Evolutionary conservation across 2,888 invertebrate genomes (phyloP), one percentile per base, ranked within the genome.

Genomic region (Scaptomyza reducta): DNA sequence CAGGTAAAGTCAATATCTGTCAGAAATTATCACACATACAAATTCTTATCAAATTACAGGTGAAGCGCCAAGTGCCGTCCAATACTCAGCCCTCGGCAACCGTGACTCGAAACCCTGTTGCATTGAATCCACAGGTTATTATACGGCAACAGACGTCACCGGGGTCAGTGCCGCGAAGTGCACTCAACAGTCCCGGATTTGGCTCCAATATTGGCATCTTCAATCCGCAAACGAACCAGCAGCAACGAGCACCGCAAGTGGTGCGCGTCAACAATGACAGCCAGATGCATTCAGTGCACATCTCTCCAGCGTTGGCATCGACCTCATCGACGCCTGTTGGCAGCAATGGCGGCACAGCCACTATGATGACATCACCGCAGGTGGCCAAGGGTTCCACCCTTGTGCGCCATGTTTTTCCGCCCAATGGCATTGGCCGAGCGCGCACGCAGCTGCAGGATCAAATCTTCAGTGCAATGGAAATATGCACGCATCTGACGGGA

Each of bases 401-500:
- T 61, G 82, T 90, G 22, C 90, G 91, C 2, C 90, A 89, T 47
- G 70, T 79, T 3, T 91, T 88, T 54, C 81, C 91, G 5, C 87
- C 89, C 29, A 88, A 83, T 14, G 75, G 90, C 3, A 70, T 92
- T 44, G 92, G 92, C 1, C 70, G 78, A 11, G 90, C 91, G 3
- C 89, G 91, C 1, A 70, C 82, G 0, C 91, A 90, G 35, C 74
- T 92, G 58, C 92, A 92, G 64, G 90, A 90, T 55, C 90, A 92
- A 65, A 89, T 92, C 11, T 91, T 91, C 40, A 89, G 76, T 70
- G 90, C 91, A 16, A 90, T 91, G 90, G 91, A 92, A 49, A 91
- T 92, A 54, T 92, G 91, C 57, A 90, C 90, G 13, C 92, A 92
- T 79, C 84, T 92, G 6, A 91, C 90, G 13, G 89, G 90, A 9